Evolutionary conservation across 1,140 invertebrate genomes (phyloP).

Genomic region (Macrosteles quadrilineatus): DNA sequence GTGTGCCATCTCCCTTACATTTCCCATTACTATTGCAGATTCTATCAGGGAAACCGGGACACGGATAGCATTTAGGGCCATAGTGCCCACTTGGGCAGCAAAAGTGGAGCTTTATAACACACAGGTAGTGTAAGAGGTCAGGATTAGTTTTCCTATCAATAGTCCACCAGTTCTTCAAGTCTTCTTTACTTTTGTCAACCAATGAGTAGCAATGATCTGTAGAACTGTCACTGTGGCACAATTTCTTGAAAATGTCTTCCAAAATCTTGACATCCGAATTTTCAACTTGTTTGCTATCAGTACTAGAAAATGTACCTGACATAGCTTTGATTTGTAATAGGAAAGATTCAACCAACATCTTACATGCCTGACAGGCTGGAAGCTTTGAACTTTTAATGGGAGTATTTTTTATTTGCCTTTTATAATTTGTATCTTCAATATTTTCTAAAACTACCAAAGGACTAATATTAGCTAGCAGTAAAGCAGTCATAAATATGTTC

Average conservation of each 20-base stretch:
- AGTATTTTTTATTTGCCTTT: not conserved
- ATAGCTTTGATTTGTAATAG: too few relatives aligned
- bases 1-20: slow-evolving; percentile 91
- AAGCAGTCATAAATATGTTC: too few relatives aligned
- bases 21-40: slow-evolving; percentile 87
- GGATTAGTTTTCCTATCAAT: slow-evolving; percentile 65
- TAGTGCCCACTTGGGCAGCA: slow-evolving; percentile 89
- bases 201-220: slow-evolving; percentile 73
- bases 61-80: slow-evolving; percentile 83
- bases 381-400: slow-evolving; percentile 46
- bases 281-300: too few relatives aligned
- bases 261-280: too few relatives aligned
- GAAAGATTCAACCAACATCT: slow-evolving; percentile 76
- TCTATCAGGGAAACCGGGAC: slow-evolving; percentile 73
- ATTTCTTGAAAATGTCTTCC: not conserved
- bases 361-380: slow-evolving; percentile 80
- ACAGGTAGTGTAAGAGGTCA: slow-evolving; percentile 78
- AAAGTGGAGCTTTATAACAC: slow-evolving; percentile 76
- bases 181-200: slow-evolving; percentile 78
- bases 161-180: slow-evolving; percentile 90
- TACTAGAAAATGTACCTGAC: too few relatives aligned
- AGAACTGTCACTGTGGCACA: not conserved
- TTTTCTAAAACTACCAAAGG: too few relatives aligned
- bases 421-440: too few relatives aligned
- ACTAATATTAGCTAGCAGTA: too few relatives aligned